Conservation (phyloP, 2,888 invertebrate species). For the Scaptodrosophila latifasciaeformis region DNA sequence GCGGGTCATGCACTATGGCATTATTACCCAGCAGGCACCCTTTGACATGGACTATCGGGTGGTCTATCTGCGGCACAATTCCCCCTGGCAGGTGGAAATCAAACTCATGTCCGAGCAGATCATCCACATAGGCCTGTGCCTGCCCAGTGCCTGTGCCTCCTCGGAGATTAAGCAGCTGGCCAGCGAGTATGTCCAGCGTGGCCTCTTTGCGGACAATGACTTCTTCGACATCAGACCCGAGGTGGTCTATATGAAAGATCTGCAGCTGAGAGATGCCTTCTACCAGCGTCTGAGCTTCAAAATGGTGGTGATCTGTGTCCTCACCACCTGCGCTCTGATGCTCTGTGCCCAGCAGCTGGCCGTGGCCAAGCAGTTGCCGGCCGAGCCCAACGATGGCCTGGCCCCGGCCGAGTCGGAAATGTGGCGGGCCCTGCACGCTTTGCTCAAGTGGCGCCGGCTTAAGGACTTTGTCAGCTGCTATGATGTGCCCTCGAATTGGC, state of each 20-base stretch:
- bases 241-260: conserved; percentile 73
- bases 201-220: conserved; percentile 68
- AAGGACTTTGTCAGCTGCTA: conserved; percentile 69
- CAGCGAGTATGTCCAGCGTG: conserved; percentile 64
- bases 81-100: conserved; percentile 75
- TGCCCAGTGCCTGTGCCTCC: conserved; percentile 76
- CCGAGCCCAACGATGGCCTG: conserved; percentile 21
- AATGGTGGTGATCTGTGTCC: conserved; percentile 53
- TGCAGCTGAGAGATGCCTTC: conserved; percentile 68
- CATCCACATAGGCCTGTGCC: conserved; percentile 77
- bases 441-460: conserved; percentile 37
- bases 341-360: conserved; percentile 54
- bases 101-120: conserved; percentile 75
- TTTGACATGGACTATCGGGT: conserved; percentile 75
- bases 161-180: conserved; percentile 72
- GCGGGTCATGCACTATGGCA: conserved; percentile 72
- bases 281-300: conserved; percentile 70
- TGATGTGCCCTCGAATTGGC: conserved; percentile 68
- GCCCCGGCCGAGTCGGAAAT: conserved; percentile 52
- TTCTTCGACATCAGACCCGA: conserved; percentile 72
- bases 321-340: conserved; percentile 59
- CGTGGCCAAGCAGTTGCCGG: conserved; percentile 17
- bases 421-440: conserved; percentile 42
- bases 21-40: conserved; percentile 71
- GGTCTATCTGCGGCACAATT: conserved; percentile 73